Conservation (phyloP, 1,140 invertebrate species). For the Anastatus disparis region DNA sequence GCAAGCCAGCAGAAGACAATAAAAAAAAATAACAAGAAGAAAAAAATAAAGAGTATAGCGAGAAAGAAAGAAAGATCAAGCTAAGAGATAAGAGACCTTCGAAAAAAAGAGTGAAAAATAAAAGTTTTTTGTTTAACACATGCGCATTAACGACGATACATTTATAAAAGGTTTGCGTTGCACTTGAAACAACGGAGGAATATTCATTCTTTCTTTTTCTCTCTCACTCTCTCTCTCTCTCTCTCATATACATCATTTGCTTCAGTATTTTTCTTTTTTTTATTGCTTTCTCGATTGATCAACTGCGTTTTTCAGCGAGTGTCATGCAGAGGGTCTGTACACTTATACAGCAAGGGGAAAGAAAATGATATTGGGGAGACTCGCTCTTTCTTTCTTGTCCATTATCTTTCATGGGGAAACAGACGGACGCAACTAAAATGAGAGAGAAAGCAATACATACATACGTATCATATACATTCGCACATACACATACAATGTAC, state of each 20-base stretch:
- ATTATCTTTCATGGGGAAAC: not conserved
- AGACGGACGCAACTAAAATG: not conserved
- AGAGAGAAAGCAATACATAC: not conserved
- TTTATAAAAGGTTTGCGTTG: not conserved
- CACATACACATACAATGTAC: not conserved
- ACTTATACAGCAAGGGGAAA: not conserved
- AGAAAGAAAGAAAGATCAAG: not conserved
- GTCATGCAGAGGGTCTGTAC: not conserved
- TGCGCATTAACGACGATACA: not conserved
- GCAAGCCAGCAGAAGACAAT: too few species aligned
- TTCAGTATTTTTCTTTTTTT: too few species aligned
- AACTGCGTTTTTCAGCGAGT: not conserved
- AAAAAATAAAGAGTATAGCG: not conserved
- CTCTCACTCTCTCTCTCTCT: too few species aligned
- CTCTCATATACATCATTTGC: too few species aligned
- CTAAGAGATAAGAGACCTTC: slow-evolving; percentile 3
- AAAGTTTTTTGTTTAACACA: too few species aligned
- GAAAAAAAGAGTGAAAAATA: not conserved
- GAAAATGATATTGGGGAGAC: not conserved
- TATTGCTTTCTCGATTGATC: slow-evolving; percentile 27
- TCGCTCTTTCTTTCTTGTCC: too few species aligned
- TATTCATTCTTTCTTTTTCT: too few species aligned
- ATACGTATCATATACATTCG: not conserved
- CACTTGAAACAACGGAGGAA: too few species aligned
- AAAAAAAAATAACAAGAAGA: not conserved